Evolutionary conservation across 2,888 invertebrate species (phyloP).

Genomic region (Panzeria rudis): DNA sequence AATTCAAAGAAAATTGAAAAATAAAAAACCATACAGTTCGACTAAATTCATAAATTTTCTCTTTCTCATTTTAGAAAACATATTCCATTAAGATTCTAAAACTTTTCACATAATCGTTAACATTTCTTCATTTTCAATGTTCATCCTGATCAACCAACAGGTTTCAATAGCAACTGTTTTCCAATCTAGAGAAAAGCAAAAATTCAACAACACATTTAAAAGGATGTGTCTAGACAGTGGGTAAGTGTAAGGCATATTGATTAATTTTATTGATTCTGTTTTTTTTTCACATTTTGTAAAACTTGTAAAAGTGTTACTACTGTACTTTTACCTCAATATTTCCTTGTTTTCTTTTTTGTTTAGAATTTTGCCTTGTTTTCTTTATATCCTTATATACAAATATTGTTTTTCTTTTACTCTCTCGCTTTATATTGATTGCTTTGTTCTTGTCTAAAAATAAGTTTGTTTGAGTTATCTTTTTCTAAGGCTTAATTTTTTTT

Average conservation of each 20-base stretch:
- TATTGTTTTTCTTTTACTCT: neutral
- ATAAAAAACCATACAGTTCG: too few species aligned
- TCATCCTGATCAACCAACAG: neutral
- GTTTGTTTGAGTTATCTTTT: conserved; percentile 43
- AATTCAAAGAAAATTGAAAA: too few species aligned
- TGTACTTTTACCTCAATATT: conserved; percentile 45
- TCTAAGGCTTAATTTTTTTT: neutral
- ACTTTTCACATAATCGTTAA: neutral
- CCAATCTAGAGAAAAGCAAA: neutral
- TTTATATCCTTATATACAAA: conserved; percentile 1
- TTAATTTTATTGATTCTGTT: neutral
- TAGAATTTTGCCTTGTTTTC: neutral
- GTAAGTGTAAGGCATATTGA: conserved; percentile 53
- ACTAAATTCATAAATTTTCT: neutral
- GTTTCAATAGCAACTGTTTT: neutral
- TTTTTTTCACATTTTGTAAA: conserved; percentile 11
- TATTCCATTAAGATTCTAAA: neutral
- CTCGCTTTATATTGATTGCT: neutral
- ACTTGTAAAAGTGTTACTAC: conserved; percentile 53
- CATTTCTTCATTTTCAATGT: neutral
- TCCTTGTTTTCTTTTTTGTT: conserved; percentile 12
- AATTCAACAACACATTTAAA: neutral
- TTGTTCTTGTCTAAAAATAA: conserved; percentile 43
- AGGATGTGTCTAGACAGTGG: conserved; percentile 43
- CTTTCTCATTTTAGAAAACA: conserved; percentile 9